A percentile compares a stretch with the other conserved stretches of the same genome.
phyloP scores from a whole-genome alignment of 2,888 invertebrate genomes.

The Drosophila infuscata region DNA sequence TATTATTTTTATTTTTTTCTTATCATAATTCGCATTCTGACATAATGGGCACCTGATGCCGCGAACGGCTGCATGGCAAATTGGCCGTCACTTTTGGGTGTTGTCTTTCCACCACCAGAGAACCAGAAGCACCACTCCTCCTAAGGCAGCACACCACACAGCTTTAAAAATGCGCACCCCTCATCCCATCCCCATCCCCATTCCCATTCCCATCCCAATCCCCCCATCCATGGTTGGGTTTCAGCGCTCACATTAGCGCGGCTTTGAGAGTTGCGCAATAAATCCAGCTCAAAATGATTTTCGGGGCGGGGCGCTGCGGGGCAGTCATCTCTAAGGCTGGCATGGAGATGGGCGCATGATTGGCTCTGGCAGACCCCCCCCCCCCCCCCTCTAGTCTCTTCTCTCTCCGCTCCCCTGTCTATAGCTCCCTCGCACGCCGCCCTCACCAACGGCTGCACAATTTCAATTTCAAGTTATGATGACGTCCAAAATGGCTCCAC shows the following conservation, averaged over 20 bases:
- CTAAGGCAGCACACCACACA: neutral
- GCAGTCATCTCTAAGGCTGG: conserved; percentile 4
- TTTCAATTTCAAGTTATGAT: conserved; percentile 75
- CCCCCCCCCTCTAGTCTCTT: neutral
- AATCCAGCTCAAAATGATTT: conserved; percentile 74
- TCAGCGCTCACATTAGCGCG: conserved; percentile 71
- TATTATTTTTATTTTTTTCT: conserved; percentile 42
- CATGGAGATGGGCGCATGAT: conserved; percentile 59
- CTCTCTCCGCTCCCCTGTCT: too few species aligned
- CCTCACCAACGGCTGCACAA: conserved; percentile 22
- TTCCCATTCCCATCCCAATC: neutral
- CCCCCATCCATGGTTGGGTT: conserved; percentile 20
- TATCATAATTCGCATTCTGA: conserved; percentile 68
- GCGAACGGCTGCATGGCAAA: conserved; percentile 50
- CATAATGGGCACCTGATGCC: conserved; percentile 77
- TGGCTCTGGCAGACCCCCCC: conserved; percentile 38
- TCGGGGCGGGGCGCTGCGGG: conserved; percentile 6
- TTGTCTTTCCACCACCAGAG: conserved; percentile 23
- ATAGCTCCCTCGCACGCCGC: neutral
- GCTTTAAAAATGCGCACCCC: conserved; percentile 6
- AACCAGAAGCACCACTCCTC: neutral
- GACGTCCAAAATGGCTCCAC: conserved; percentile 57
- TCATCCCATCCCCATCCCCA: neutral
- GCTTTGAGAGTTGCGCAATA: conserved; percentile 63
- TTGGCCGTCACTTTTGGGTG: conserved; percentile 61